Base-by-base conservation (phyloP, 2,113 vertebrate species). In the Australoheros scitulus region DNA sequence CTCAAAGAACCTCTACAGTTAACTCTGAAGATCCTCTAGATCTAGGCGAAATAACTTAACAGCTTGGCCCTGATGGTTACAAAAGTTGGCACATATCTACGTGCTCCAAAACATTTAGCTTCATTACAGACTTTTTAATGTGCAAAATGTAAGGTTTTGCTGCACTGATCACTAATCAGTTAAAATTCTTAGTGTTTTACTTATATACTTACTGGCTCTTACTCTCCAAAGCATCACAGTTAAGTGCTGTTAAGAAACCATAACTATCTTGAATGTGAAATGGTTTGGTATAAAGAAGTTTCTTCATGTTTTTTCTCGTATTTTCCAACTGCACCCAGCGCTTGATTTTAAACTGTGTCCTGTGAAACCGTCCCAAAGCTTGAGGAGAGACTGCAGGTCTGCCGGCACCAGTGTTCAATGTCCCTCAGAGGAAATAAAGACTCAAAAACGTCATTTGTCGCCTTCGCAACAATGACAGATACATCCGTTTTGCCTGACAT, bases 401-500 rank as follows among this genome's bases (percentile, higher is more conserved):
- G 90, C 88, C 93, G 92, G 92, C 92, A 92, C 92, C 92, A 86
- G 90, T 91, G 91, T 91, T 92, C 76, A 80, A 90, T 61, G 85
- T 90, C 82, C 88, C 88, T 91, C 89, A 77, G 84, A 83, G 64
- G 79, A 89, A 87, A 87, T 32, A 88, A 92, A 89, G 83, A 91
- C 78, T 87, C 60, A 63, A 81, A 86, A 83, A 87, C 5, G 84
- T 17, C 90, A 60, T 41, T 38, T 84, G n/a, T 57, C 57, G 36
- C 80, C 17, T 70, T 55, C 2, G 29, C 87, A 77, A 79, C 91
- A n/a, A 34, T 10, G 89, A 90, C 87, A 84, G 81, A 89, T 93
- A 93, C 92, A 94, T 93, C 92, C 93, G 87, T 94, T 93, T 93
- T 84, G 91, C 91, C 93, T 93, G 93, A 94, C 93, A 94, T 94